Conservation (phyloP, 1,140 invertebrate species). For the Riptortus pedestris region DNA sequence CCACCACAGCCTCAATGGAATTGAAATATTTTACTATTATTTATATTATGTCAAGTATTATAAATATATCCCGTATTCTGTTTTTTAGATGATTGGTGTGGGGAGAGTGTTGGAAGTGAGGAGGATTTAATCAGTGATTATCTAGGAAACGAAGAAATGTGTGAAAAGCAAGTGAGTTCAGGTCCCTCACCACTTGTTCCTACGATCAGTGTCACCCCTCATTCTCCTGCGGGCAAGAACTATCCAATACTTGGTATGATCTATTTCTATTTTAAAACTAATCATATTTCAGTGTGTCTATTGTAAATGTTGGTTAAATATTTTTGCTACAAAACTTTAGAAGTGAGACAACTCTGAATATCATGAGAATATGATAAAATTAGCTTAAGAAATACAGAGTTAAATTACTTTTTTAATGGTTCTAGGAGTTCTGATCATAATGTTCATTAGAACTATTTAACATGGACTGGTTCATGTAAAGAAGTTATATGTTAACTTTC, state of each 20-base stretch:
- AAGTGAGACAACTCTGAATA: no score
- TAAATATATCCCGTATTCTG: no score
- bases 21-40: background rate
- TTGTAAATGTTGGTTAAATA: no score
- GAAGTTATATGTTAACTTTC: no score
- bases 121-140: slow-evolving; percentile 59
- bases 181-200: slow-evolving; percentile 49
- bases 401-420: no score
- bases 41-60: no score
- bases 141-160: slow-evolving; percentile 34
- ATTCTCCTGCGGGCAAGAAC: slow-evolving; percentile 57
- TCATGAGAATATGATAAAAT: no score
- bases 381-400: no score
- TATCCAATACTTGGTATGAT: slow-evolving; percentile 38
- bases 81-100: slow-evolving; percentile 21
- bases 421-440: no score
- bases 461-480: no score
- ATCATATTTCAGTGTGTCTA: slow-evolving; percentile 11
- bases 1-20: background rate
- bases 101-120: slow-evolving; percentile 39
- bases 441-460: no score
- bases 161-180: slow-evolving; percentile 31
- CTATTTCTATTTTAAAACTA: slow-evolving; percentile 13
- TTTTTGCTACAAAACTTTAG: no score
- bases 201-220: slow-evolving; percentile 74